Conservation (phyloP, 2,888 invertebrate species). For the Macrophya alboannulata region DNA sequence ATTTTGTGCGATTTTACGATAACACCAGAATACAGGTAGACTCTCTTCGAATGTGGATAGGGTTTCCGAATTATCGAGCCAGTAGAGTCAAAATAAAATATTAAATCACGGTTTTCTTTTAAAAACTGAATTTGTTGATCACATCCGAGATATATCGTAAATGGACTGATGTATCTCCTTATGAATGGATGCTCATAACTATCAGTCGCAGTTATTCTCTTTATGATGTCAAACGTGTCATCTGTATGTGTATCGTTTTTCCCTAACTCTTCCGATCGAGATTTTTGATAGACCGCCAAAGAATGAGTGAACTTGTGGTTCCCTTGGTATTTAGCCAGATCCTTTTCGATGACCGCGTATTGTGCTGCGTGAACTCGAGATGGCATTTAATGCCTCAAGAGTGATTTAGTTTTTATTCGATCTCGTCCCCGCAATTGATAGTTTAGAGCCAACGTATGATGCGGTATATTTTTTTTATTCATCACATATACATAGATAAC, state of each 20-base stretch:
- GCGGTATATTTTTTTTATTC: background rate
- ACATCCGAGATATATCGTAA: slow-evolving; percentile 52
- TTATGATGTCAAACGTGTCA: slow-evolving; percentile 50
- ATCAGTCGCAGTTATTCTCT: slow-evolving; percentile 13
- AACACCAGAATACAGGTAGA: too few species aligned
- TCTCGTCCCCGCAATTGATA: slow-evolving; percentile 50
- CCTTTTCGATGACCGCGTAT: slow-evolving; percentile 11
- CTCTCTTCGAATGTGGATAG: too few species aligned
- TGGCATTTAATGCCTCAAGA: slow-evolving; percentile 51
- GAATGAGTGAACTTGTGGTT: slow-evolving; percentile 53
- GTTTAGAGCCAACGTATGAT: slow-evolving; percentile 45
- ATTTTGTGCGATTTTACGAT: too few species aligned
- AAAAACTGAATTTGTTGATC: slow-evolving; percentile 21
- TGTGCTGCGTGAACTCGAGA: slow-evolving; percentile 33
- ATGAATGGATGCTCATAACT: slow-evolving; percentile 38
- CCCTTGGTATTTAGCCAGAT: slow-evolving; percentile 22
- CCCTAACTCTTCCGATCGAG: slow-evolving; percentile 32
- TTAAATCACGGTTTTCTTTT: too few species aligned
- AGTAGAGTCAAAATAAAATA: too few species aligned
- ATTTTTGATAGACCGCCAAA: slow-evolving; percentile 30
- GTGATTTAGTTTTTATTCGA: slow-evolving; percentile 16
- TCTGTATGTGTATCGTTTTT: slow-evolving; percentile 33
- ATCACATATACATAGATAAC: background rate
- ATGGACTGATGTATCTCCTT: slow-evolving; percentile 31
- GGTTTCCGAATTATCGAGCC: too few species aligned